A percentile compares a stretch with the other conserved stretches of the same genome.
These are phyloP conservation scores for Drosophila lacicola DNA, from an alignment of 2,888 invertebrate species.

Conservation along the genomic window DNA sequence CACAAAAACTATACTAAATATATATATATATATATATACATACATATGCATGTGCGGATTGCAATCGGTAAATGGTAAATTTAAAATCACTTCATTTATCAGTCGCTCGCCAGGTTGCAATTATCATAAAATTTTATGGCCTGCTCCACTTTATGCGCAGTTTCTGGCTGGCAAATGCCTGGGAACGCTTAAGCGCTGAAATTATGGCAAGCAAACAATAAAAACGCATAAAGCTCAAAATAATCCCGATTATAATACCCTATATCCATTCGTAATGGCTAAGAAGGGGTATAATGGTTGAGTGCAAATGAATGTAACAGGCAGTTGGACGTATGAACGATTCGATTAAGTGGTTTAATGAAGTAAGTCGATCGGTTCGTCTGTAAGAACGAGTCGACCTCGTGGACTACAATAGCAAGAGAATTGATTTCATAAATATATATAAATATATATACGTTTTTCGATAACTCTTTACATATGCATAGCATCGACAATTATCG, in stretches of 20 bases:
- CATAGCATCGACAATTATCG: no score
- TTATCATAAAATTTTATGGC: slow-evolving; percentile 81
- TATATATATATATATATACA: slow-evolving; percentile 5
- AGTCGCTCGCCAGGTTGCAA: slow-evolving; percentile 69
- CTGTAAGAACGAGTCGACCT: no score
- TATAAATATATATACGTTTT: slow-evolving; percentile 11
- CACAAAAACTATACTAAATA: background rate
- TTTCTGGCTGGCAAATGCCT: slow-evolving; percentile 31
- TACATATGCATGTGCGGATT: slow-evolving; percentile 2
- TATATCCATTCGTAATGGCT: no score
- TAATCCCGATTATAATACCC: slow-evolving; percentile 58
- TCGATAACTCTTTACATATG: background rate
- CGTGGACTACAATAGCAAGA: no score
- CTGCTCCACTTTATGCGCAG: slow-evolving; percentile 74
- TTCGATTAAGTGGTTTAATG: no score
- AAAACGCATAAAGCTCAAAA: slow-evolving; percentile 73
- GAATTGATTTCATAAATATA: background rate
- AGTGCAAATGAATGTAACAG: no score
- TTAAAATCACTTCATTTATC: slow-evolving; percentile 77
- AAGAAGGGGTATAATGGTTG: no score
- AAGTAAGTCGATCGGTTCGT: no score
- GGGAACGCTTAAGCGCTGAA: slow-evolving; percentile 71
- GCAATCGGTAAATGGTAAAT: slow-evolving; percentile 47
- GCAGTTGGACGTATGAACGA: no score
- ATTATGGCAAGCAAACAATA: slow-evolving; percentile 77